These are phyloP conservation scores for Chymomyza amoena DNA, from an alignment of 2,888 invertebrate genomes.

Conservation along the genomic window DNA sequence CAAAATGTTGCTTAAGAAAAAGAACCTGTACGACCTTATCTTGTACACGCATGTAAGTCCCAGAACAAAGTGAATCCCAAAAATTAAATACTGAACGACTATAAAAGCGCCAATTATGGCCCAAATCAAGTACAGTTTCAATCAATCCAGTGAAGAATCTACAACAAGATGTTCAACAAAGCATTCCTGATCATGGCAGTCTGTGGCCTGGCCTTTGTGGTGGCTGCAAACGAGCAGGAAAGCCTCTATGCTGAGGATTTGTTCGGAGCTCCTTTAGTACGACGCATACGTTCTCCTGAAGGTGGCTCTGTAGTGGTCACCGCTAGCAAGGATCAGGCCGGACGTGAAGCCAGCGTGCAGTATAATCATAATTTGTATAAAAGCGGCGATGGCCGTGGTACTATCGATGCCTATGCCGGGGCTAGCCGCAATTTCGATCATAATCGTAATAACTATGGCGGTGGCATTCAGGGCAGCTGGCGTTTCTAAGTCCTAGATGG, in stretches of 20 bases:
- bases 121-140: conserved; percentile 16
- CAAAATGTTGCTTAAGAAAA: background rate
- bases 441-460: conserved; percentile 53
- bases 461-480: conserved; percentile 46
- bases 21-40: background rate
- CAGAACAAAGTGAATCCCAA: conserved; percentile 13
- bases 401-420: conserved; percentile 62
- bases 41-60: background rate
- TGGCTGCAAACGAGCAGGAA: conserved; percentile 1
- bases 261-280: conserved; percentile 1
- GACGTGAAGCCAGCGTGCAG: conserved; percentile 48
- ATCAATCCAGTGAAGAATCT: conserved; percentile 9
- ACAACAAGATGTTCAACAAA: conserved; percentile 40
- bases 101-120: conserved; percentile 19
- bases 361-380: conserved; percentile 64
- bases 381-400: conserved; percentile 57
- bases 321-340: conserved; percentile 44
- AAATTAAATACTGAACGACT: background rate
- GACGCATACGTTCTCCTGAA: conserved; percentile 45
- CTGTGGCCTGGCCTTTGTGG: conserved; percentile 26
- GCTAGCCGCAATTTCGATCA: conserved; percentile 53
- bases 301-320: conserved; percentile 41
- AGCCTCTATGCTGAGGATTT: background rate
- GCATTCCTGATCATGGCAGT: conserved; percentile 32
- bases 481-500: background rate